Conservation (phyloP, 2,797 vertebrate genomes). For the Kryptopterus vitreolus region DNA sequence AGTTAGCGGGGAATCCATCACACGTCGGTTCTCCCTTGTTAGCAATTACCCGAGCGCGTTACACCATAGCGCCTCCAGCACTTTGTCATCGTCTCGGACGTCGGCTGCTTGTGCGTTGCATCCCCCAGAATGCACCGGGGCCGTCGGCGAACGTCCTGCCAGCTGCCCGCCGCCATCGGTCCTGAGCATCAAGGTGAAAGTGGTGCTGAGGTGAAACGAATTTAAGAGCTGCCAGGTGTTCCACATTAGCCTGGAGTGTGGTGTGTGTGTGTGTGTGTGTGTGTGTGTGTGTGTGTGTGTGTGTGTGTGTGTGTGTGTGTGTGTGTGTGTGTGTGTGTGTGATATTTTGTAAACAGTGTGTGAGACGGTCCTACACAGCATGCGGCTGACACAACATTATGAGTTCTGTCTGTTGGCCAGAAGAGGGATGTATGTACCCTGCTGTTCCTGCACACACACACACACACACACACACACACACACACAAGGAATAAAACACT, state of each 20-base stretch:
- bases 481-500: background rate
- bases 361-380: slow-evolving; percentile 25
- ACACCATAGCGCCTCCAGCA: slow-evolving; percentile 50
- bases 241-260: slow-evolving; percentile 28
- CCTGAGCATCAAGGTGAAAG: slow-evolving; percentile 47
- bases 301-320: slow-evolving; percentile 30
- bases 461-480: background rate
- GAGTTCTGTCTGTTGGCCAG: slow-evolving; percentile 30
- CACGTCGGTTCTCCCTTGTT: slow-evolving; percentile 51
- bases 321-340: slow-evolving; percentile 12
- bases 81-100: slow-evolving; percentile 48
- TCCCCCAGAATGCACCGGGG: slow-evolving; percentile 54
- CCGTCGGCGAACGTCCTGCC: slow-evolving; percentile 38
- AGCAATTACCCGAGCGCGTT: slow-evolving; percentile 60
- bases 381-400: slow-evolving; percentile 20
- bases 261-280: slow-evolving; percentile 28
- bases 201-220: slow-evolving; percentile 36
- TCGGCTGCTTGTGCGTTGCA: slow-evolving; percentile 46
- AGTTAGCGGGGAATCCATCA: slow-evolving; percentile 60
- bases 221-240: slow-evolving; percentile 42
- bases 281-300: slow-evolving; percentile 13
- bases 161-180: slow-evolving; percentile 30
- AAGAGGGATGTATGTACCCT: slow-evolving; percentile 18
- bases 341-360: slow-evolving; percentile 45
- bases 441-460: background rate